phyloP scores from a whole-genome alignment of 2,113 vertebrate genomes.

The Suricata suricatta region DNA sequence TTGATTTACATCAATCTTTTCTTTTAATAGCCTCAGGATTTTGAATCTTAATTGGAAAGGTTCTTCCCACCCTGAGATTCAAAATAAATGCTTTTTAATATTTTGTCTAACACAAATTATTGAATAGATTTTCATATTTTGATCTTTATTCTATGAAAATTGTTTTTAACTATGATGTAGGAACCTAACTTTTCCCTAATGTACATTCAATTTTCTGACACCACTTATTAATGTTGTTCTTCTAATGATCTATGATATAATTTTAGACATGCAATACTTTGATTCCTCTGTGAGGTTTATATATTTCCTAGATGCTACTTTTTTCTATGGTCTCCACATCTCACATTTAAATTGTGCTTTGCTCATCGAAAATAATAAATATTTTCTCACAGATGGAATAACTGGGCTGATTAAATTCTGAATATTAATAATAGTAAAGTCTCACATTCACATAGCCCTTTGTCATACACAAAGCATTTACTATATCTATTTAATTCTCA shows the following conservation, averaged over 20 bases:
- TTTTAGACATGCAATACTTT: background rate
- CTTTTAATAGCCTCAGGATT: background rate
- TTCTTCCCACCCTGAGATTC: background rate
- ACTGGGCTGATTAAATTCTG: slow-evolving; percentile 60
- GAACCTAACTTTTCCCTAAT: background rate
- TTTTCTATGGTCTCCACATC: background rate
- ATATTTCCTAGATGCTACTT: background rate
- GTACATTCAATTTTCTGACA: background rate
- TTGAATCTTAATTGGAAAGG: background rate
- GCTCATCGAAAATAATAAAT: slow-evolving; percentile 54
- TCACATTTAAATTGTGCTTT: background rate
- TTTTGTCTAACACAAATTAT: background rate
- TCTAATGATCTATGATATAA: background rate
- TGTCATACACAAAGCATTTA: slow-evolving; percentile 54
- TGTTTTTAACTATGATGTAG: background rate
- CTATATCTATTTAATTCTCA: slow-evolving; percentile 48
- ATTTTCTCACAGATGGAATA: slow-evolving; percentile 53
- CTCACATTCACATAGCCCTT: slow-evolving; percentile 42
- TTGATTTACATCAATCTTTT: background rate
- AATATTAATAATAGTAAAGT: slow-evolving; percentile 56
- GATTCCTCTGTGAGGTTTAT: background rate
- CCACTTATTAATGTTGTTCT: background rate
- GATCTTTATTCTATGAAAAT: background rate
- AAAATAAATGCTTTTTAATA: slow-evolving; percentile 30
- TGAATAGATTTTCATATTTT: background rate